Evolutionary conservation across 2,888 invertebrate species (phyloP).

Genomic region (Tachystola acroxantha): DNA sequence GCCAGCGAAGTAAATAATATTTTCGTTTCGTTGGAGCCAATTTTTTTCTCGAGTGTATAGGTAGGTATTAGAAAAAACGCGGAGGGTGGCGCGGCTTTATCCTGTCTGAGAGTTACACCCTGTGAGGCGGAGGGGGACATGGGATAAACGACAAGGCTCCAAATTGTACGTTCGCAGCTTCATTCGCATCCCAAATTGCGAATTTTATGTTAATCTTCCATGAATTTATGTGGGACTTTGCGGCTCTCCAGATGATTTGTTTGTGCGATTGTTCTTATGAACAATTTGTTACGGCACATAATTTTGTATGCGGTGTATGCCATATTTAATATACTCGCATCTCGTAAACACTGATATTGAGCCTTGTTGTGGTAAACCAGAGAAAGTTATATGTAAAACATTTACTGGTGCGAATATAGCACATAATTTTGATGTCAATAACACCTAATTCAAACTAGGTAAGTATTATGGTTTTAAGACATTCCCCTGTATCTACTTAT

Average conservation of each 20-base stretch:
- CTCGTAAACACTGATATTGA: slow-evolving; percentile 3
- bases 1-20: no score
- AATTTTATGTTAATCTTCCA: slow-evolving; percentile 8
- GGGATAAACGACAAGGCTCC: slow-evolving; percentile 20
- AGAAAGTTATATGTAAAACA: not conserved
- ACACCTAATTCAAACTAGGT: no score
- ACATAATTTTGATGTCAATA: no score
- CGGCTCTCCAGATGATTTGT: slow-evolving; percentile 5
- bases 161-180: not conserved
- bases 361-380: slow-evolving; percentile 6
- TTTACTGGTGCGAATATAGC: no score
- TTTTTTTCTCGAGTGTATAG: no score
- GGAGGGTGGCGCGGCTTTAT: slow-evolving; percentile 41
- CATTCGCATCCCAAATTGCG: slow-evolving; percentile 1
- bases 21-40: no score
- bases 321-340: no score
- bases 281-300: slow-evolving; percentile 4
- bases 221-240: slow-evolving; percentile 6
- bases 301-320: slow-evolving; percentile 1
- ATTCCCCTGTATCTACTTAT: no score
- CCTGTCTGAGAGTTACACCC: slow-evolving; percentile 23
- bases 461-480: no score
- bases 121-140: slow-evolving; percentile 16
- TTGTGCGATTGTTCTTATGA: slow-evolving; percentile 2
- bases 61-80: slow-evolving; percentile 20